These are phyloP conservation scores for Chelidonichthys spinosus DNA, from an alignment of 2,797 vertebrate genomes.

Conservation along the genomic window DNA sequence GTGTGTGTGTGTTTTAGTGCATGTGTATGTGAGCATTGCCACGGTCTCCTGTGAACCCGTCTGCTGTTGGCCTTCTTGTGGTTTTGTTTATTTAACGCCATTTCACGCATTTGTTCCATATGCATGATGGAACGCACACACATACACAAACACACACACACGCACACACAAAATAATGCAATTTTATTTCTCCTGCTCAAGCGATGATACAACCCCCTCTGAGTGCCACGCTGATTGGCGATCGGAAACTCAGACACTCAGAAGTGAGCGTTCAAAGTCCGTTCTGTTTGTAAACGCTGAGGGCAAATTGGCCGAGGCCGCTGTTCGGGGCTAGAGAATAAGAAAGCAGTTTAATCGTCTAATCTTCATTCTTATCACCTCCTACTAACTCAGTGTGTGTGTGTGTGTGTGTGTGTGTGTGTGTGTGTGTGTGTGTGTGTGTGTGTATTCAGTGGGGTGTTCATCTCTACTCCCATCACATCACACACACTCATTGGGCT, in stretches of 20 bases:
- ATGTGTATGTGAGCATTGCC: conserved; percentile 14
- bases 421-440: conserved; percentile 27
- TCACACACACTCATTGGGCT: conserved; percentile 2
- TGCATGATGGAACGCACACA: conserved; percentile 47
- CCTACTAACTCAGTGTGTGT: conserved; percentile 25
- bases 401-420: conserved; percentile 17
- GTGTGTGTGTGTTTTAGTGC: conserved; percentile 8
- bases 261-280: conserved; percentile 68
- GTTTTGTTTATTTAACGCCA: conserved; percentile 68
- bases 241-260: conserved; percentile 63
- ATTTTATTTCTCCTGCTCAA: conserved; percentile 30
- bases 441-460: conserved; percentile 28
- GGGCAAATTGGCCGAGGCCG: conserved; percentile 51
- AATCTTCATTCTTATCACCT: conserved; percentile 76
- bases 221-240: conserved; percentile 39
- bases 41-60: conserved; percentile 59
- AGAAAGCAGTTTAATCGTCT: conserved; percentile 71
- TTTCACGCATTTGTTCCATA: conserved; percentile 58
- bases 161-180: conserved; percentile 25
- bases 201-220: conserved; percentile 56
- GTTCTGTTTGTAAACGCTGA: conserved; percentile 64
- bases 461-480: conserved; percentile 50
- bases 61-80: conserved; percentile 66
- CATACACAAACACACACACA: conserved; percentile 24
- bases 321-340: conserved; percentile 56